These are phyloP conservation scores for Augochlora pura DNA, from an alignment of 1,140 invertebrate species.

Conservation along the genomic window DNA sequence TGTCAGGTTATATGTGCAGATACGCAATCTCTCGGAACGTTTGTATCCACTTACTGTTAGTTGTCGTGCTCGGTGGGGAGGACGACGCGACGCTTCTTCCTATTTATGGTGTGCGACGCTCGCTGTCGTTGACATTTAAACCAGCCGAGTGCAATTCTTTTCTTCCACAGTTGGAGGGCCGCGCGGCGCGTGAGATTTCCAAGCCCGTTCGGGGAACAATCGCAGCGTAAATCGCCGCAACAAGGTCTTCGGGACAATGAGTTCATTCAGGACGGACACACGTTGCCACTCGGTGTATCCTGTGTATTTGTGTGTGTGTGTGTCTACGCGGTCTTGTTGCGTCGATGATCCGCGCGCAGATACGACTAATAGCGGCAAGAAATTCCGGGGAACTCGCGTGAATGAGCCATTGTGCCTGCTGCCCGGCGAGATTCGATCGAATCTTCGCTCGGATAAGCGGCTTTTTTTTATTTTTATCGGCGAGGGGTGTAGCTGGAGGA, in stretches of 20 bases:
- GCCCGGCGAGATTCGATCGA: too few relatives aligned
- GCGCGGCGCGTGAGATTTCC: constrained; percentile 1
- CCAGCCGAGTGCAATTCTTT: too few relatives aligned
- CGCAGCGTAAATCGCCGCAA: not conserved
- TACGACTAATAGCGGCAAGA: constrained; percentile 2
- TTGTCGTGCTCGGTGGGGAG: not conserved
- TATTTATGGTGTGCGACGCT: not conserved
- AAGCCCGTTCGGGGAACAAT: not conserved
- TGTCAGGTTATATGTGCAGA: too few relatives aligned
- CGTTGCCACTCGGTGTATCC: too few relatives aligned
- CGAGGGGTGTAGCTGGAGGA: too few relatives aligned
- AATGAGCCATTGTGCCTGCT: constrained; percentile 13
- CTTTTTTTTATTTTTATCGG: too few relatives aligned
- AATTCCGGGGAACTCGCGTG: constrained; percentile 22
- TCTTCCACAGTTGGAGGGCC: too few relatives aligned
- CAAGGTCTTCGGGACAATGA: constrained; percentile 22
- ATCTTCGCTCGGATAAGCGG: too few relatives aligned
- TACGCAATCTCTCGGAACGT: too few relatives aligned
- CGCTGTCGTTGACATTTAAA: constrained; percentile 1
- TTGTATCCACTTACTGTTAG: constrained; percentile 24
- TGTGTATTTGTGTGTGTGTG: too few relatives aligned
- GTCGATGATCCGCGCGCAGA: not conserved
- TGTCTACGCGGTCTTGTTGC: constrained; percentile 3
- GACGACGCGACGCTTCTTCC: not conserved
- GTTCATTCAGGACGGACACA: constrained; percentile 14